Percentiles rank a stretch among this genome's conserved stretches.
Conservation (phyloP, 2,888 invertebrate genomes). For the Lymantria monacha region DNA sequence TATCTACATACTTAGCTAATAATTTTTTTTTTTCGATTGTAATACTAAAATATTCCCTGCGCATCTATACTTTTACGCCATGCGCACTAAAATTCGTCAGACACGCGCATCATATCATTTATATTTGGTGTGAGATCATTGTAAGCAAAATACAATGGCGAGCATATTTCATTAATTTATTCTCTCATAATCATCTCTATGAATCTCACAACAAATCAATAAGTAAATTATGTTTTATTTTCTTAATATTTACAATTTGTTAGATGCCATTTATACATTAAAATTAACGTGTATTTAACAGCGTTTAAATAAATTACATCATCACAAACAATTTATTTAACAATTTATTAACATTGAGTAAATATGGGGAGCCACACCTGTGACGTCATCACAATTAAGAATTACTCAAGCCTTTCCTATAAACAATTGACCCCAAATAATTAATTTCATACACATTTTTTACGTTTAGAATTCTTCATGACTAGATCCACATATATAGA, state of each 20-base stretch:
- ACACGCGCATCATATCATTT: conserved; percentile 14
- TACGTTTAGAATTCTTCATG: conserved; percentile 1
- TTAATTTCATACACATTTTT: conserved; percentile 1
- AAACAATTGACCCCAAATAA: conserved; percentile 20
- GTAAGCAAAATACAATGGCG: conserved; percentile 3
- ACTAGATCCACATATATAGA: not conserved
- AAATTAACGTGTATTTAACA: conserved; percentile 34
- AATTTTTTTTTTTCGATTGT: not conserved
- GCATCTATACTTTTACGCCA: conserved; percentile 23
- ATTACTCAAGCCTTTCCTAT: conserved; percentile 25
- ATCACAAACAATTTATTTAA: conserved; percentile 28
- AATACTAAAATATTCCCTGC: conserved; percentile 9
- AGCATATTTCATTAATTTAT: not conserved
- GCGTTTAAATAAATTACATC: conserved; percentile 32
- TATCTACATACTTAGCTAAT: conserved; percentile 22
- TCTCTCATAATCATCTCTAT: not conserved
- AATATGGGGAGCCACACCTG: conserved; percentile 27
- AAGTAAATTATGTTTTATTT: conserved; percentile 6
- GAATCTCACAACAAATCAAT: conserved; percentile 46
- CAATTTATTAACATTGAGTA: conserved; percentile 27
- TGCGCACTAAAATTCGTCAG: conserved; percentile 14
- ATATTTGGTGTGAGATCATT: conserved; percentile 27
- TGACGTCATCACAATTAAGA: conserved; percentile 24
- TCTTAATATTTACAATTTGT: conserved; percentile 31
- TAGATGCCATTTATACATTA: conserved; percentile 26